A percentile compares a stretch with the other conserved stretches of the same genome.
Conservation (phyloP, 2,113 vertebrate genomes). For the Naja naja region DNA sequence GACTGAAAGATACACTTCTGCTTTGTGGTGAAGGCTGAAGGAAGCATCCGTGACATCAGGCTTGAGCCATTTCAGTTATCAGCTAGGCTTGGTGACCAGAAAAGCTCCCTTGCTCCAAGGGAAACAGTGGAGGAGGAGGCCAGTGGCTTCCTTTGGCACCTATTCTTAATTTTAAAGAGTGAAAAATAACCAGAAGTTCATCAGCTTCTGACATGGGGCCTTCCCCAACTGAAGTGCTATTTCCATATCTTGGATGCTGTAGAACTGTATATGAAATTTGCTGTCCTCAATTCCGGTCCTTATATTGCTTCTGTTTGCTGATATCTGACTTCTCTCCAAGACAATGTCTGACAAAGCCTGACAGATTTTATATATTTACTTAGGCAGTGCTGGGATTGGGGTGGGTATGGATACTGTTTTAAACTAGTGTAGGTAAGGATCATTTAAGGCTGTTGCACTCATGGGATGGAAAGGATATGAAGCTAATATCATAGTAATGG, state of each 20-base stretch:
- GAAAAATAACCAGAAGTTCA: not conserved
- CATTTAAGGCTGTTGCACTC: not conserved
- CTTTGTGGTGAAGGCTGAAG: not conserved
- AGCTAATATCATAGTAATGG: not conserved
- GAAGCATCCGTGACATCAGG: not conserved
- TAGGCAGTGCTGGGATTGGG: not conserved
- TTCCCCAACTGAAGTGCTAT: not conserved
- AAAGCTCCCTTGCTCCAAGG: not conserved
- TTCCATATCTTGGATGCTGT: not conserved
- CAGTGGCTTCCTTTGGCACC: not conserved
- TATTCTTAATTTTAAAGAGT: not conserved
- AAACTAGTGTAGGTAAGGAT: not conserved
- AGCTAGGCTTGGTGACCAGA: not conserved
- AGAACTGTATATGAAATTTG: not conserved
- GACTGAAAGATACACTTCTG: not conserved
- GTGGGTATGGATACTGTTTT: not conserved
- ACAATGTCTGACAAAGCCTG: not conserved
- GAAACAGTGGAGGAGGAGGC: not conserved
- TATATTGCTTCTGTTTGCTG: not conserved
- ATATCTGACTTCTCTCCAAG: not conserved
- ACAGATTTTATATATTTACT: not conserved
- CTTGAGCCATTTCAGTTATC: not conserved
- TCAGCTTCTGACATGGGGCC: not conserved
- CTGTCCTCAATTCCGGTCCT: not conserved
- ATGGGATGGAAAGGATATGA: not conserved